A percentile compares a stretch with the other conserved stretches of the same genome.
These are phyloP conservation scores for Melieria crassipennis DNA, from an alignment of 2,888 invertebrate species.

Conservation along the genomic window DNA sequence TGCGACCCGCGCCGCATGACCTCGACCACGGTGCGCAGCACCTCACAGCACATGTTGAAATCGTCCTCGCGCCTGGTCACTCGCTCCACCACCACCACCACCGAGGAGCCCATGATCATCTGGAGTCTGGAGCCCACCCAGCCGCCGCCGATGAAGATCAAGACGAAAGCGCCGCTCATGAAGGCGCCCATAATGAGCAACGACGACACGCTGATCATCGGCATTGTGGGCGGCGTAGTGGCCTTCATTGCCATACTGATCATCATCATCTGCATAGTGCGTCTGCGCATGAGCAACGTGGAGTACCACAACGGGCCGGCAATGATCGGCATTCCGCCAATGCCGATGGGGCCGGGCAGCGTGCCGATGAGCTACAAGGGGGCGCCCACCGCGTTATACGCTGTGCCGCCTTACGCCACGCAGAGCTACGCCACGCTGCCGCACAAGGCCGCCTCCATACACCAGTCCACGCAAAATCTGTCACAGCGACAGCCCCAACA, in stretches of 20 bases:
- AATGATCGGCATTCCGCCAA: conserved; percentile 69
- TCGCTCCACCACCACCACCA: conserved; percentile 65
- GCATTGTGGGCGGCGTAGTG: conserved; percentile 93
- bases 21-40: conserved; percentile 52
- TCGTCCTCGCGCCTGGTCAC: conserved; percentile 65
- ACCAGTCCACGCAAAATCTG: conserved; percentile 63
- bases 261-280: conserved; percentile 87
- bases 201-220: conserved; percentile 92
- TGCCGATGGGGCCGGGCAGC: conserved; percentile 70
- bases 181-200: conserved; percentile 77
- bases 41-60: conserved; percentile 51
- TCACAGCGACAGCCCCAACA: conserved; percentile 51
- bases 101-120: conserved; percentile 84
- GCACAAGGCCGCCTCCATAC: conserved; percentile 69
- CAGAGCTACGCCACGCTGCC: conserved; percentile 73
- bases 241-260: conserved; percentile 90
- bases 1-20: conserved; percentile 76
- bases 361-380: conserved; percentile 69
- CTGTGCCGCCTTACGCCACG: conserved; percentile 73
- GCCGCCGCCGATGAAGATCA: conserved; percentile 69
- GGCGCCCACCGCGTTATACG: conserved; percentile 68
- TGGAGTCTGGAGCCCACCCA: conserved; percentile 86
- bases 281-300: conserved; percentile 75
- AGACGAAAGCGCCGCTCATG: conserved; percentile 68
- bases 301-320: conserved; percentile 77